These are phyloP conservation scores for Drosophila mercatorum DNA, from an alignment of 2,888 invertebrate genomes.

Conservation along the genomic window DNA sequence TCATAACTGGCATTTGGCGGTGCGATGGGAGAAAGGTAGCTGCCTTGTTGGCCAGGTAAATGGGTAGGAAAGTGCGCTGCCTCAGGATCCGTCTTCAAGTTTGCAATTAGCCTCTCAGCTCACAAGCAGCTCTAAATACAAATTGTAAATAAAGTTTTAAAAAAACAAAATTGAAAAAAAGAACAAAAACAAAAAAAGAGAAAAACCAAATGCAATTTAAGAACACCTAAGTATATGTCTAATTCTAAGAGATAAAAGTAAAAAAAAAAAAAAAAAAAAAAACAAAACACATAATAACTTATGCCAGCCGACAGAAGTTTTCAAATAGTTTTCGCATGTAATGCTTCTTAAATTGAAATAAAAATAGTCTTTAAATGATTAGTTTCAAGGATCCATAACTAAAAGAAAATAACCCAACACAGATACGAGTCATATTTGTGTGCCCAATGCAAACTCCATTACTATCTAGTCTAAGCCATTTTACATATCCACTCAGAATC, in stretches of 20 bases:
- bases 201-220: conserved; percentile 34
- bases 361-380: conserved; percentile 18
- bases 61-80: conserved; percentile 47
- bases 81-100: conserved; percentile 47
- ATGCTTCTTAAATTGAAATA: conserved; percentile 58
- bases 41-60: conserved; percentile 9
- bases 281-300: conserved; percentile 12
- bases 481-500: conserved; percentile 67
- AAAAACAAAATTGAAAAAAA: conserved; percentile 52
- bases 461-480: conserved; percentile 73
- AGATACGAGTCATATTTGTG: conserved; percentile 23
- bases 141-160: conserved; percentile 78
- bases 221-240: conserved; percentile 68
- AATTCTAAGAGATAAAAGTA: conserved; percentile 39
- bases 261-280: background rate
- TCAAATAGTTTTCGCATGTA: conserved; percentile 58
- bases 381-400: conserved; percentile 23
- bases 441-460: conserved; percentile 35
- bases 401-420: conserved; percentile 26
- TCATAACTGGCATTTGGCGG: conserved; percentile 36
- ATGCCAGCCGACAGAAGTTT: conserved; percentile 31
- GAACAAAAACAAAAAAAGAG: conserved; percentile 12
- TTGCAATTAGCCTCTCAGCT: conserved; percentile 46
- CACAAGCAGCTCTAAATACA: conserved; percentile 67
- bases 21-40: conserved; percentile 57